phyloP scores from a whole-genome alignment of 1,140 invertebrate genomes.

The Drosophila truncata region DNA sequence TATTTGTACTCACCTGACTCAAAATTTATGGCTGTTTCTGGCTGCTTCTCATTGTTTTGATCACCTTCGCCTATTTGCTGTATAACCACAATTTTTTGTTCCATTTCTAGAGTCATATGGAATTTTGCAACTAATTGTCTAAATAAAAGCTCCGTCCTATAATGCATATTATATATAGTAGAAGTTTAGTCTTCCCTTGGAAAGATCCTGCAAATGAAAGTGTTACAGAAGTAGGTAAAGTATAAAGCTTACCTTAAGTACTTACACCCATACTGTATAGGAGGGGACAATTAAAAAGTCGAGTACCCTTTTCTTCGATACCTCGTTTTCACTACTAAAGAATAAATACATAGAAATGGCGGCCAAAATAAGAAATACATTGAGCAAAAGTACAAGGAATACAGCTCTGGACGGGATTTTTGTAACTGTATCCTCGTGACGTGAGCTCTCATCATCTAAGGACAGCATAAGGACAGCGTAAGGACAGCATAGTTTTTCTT shows the following conservation, averaged over 20 bases:
- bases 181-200: constrained; percentile 36
- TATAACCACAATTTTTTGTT: too few species aligned
- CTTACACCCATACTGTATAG: constrained; percentile 35
- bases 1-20: not conserved
- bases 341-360: constrained; percentile 23
- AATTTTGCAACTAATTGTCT: not conserved
- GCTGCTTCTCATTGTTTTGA: not conserved
- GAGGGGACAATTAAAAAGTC: constrained; percentile 1
- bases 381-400: constrained; percentile 41
- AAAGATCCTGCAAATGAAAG: constrained; percentile 45
- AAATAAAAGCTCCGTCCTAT: not conserved
- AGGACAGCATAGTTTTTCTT: rapidly evolving
- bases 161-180: constrained; percentile 60
- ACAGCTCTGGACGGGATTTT: not conserved
- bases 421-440: not conserved
- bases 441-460: not conserved
- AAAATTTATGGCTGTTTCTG: not conserved
- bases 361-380: constrained; percentile 14
- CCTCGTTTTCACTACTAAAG: not conserved
- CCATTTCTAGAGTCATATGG: not conserved
- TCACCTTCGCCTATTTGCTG: not conserved
- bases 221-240: too few species aligned
- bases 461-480: too few species aligned
- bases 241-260: not conserved
- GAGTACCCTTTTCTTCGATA: not conserved